Conservation (phyloP, 1,140 invertebrate genomes). For the Cydia strobilella region DNA sequence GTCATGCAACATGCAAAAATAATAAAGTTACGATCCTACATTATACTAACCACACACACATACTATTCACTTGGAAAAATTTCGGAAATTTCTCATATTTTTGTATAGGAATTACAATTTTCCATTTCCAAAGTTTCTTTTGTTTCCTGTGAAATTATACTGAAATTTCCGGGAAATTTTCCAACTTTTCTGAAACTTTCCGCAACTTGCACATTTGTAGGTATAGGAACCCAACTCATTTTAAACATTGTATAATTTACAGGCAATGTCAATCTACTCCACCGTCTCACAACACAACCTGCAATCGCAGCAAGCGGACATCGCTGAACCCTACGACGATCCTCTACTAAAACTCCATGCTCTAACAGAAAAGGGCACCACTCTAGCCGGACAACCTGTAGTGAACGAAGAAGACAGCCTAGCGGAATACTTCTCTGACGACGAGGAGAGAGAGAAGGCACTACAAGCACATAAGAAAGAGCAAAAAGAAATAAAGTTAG, state of each 20-base stretch:
- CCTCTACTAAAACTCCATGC: constrained; percentile 59
- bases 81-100: no score
- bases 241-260: constrained; percentile 46
- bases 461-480: constrained; percentile 59
- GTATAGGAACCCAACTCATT: no score
- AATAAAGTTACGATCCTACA: no score
- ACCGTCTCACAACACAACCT: constrained; percentile 79
- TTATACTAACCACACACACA: no score
- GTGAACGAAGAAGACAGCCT: constrained; percentile 58
- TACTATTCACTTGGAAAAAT: no score
- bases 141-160: no score
- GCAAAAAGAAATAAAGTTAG: constrained; percentile 53
- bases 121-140: no score
- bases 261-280: constrained; percentile 87
- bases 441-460: constrained; percentile 73
- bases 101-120: no score
- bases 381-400: constrained; percentile 55
- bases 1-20: no score
- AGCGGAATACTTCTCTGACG: constrained; percentile 76
- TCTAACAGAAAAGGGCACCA: constrained; percentile 59
- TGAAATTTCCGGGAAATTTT: no score
- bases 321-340: constrained; percentile 57
- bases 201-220: no score
- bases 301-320: constrained; percentile 44
- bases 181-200: no score